Evolutionary conservation across 2,113 vertebrate genomes (phyloP), one percentile per base, ranked within the genome.

Genomic region (Microtus richardsoni): DNA sequence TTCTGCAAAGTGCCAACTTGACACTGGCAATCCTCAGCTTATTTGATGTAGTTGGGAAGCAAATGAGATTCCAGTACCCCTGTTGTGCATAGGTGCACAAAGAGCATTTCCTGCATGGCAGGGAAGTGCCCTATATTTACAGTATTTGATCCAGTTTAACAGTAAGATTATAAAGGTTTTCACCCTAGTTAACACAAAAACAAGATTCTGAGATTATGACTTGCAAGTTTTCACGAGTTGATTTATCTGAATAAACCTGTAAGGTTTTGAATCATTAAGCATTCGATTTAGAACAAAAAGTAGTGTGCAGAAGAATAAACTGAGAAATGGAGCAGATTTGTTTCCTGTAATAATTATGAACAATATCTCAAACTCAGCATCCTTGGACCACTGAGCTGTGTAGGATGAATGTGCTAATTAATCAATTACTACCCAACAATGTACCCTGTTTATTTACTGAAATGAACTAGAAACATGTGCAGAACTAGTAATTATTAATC

Each of bases 401-500:
- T 47, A 96, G 91, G 89, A 97, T 96, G 96, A 98, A 97, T 70
- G 73, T 95, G 96, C 97, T 98, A 98, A 98, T 98, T 98, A 98
- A 98, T 98, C 98, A 98, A 58, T 98, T 97, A 97, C 97, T 98
- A 73, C 87, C 96, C 98, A 96, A 77, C 92, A 97, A 96, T 4
- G 62, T 93, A 93, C 82, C 95, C 94, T 91, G 88, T 96, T 98
- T 98, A 97, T 97, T 98, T 97, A 98, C 97, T 97, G 87, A 80
- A 95, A 89, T 96, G 96, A 82, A 96, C 95, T 95, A 96, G 94
- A 93, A 88, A 97, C 4, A 78, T 93, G 92, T 92, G 82, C 87
- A 95, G 94, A 97, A 96, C 96, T 96, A 97, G 98, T 97, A 98
- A 97, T 98, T 98, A 97, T 97, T 98, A 98, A 98, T 98, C 98